Evolutionary conservation across 2,113 vertebrate genomes (phyloP).

Genomic region (Actinemys pallida): DNA sequence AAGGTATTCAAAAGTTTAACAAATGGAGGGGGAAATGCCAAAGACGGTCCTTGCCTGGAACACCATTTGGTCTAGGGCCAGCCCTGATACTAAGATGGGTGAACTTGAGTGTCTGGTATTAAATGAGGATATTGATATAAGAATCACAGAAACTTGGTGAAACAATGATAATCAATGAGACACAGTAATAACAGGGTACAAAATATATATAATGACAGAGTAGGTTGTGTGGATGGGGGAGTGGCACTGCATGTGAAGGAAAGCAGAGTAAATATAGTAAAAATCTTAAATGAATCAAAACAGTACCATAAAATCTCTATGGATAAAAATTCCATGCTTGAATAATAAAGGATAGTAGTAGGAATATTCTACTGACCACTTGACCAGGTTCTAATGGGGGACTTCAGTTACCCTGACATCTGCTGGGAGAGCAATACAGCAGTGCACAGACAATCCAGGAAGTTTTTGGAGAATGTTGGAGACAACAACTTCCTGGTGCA

Average conservation of each 20-base stretch:
- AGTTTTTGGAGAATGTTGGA: no score
- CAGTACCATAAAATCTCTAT: background rate
- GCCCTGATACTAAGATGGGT: background rate
- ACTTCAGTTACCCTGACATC: no score
- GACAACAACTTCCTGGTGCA: no score
- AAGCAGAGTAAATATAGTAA: background rate
- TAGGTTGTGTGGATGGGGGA: background rate
- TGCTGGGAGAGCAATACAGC: no score
- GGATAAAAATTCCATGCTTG: background rate
- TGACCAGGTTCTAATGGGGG: background rate
- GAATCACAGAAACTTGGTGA: background rate
- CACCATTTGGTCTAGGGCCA: no score
- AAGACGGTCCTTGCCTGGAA: no score
- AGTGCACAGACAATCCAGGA: no score
- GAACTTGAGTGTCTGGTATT: background rate
- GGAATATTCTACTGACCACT: background rate
- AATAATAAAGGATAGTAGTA: background rate
- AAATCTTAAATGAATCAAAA: background rate
- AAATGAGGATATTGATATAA: background rate
- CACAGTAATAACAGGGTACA: background rate
- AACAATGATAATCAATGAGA: background rate
- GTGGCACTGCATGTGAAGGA: no score
- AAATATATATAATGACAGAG: background rate
- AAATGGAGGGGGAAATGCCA: no score
- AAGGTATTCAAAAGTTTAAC: no score